Conservation (phyloP, 2,888 invertebrate species). For the Acrobasis suavella region DNA sequence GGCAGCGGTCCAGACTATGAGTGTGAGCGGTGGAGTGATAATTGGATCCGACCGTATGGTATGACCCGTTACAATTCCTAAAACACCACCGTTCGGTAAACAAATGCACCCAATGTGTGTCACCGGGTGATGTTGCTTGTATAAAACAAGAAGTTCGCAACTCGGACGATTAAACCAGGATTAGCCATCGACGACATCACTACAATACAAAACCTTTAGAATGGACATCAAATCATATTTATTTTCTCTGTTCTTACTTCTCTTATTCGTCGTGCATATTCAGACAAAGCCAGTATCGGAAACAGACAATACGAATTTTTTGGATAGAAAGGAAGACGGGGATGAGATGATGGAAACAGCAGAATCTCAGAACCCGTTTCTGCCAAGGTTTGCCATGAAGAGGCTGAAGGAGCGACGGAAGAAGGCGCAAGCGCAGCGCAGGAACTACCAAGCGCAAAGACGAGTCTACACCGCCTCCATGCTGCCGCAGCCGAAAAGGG, state of each 20-base stretch:
- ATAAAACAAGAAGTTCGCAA: conserved; percentile 56
- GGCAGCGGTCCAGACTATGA: conserved; percentile 46
- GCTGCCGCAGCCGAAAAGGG: conserved; percentile 26
- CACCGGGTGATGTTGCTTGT: conserved; percentile 55
- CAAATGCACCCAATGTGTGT: conserved; percentile 74
- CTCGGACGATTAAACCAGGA: conserved; percentile 51
- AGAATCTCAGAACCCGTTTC: conserved; percentile 66
- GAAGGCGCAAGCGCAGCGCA: conserved; percentile 54
- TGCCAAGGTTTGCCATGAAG: conserved; percentile 72
- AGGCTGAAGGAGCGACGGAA: conserved; percentile 62
- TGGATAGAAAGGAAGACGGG: conserved; percentile 2
- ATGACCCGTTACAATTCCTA: conserved; percentile 75
- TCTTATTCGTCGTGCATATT: conserved; percentile 42
- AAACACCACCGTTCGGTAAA: conserved; percentile 65
- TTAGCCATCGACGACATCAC: conserved; percentile 41
- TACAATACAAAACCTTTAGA: conserved; percentile 13
- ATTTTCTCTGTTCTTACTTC: conserved; percentile 37
- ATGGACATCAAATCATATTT: conserved; percentile 46
- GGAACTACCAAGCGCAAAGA: conserved; percentile 46
- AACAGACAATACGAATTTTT: conserved; percentile 7
- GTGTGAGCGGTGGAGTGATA: conserved; percentile 63
- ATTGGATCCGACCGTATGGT: conserved; percentile 68
- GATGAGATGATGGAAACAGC: conserved; percentile 70
- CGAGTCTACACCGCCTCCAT: conserved; percentile 34
- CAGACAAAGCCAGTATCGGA: conserved; percentile 51